Evolutionary conservation across 2,888 invertebrate genomes (phyloP).

Genomic region (Lepidochitona cinerea): DNA sequence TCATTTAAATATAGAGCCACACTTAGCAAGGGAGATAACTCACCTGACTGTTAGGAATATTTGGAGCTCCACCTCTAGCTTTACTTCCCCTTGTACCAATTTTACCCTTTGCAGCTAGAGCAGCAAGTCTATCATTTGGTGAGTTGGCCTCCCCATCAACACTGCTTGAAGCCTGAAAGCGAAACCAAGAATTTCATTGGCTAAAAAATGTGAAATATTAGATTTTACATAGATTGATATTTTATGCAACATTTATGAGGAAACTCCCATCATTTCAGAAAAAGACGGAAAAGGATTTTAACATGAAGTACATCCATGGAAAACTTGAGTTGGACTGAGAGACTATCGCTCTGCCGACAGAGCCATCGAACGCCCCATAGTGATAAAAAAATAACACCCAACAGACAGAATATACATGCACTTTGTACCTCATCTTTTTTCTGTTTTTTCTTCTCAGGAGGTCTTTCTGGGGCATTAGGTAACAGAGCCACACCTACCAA

Average conservation of each 20-base stretch:
- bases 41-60: constrained; percentile 57
- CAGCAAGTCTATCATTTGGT: constrained; percentile 16
- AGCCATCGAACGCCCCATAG: no score
- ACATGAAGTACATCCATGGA: no score
- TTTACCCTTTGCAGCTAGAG: constrained; percentile 37
- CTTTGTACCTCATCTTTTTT: constrained; percentile 42
- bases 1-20: no score
- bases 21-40: background rate
- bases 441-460: constrained; percentile 59
- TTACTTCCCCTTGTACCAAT: constrained; percentile 52
- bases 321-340: no score
- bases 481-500: constrained; percentile 86
- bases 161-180: constrained; percentile 10
- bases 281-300: no score
- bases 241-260: no score
- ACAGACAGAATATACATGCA: constrained; percentile 2
- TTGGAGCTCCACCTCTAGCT: constrained; percentile 45
- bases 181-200: no score
- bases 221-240: no score
- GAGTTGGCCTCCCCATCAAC: constrained; percentile 19
- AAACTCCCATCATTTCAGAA: no score
- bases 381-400: no score
- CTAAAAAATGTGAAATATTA: no score
- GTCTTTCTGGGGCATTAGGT: constrained; percentile 81
- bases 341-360: no score